These are phyloP conservation scores for Enteromius paludinosus DNA, from an alignment of 2,797 vertebrate genomes.

Conservation along the genomic window DNA sequence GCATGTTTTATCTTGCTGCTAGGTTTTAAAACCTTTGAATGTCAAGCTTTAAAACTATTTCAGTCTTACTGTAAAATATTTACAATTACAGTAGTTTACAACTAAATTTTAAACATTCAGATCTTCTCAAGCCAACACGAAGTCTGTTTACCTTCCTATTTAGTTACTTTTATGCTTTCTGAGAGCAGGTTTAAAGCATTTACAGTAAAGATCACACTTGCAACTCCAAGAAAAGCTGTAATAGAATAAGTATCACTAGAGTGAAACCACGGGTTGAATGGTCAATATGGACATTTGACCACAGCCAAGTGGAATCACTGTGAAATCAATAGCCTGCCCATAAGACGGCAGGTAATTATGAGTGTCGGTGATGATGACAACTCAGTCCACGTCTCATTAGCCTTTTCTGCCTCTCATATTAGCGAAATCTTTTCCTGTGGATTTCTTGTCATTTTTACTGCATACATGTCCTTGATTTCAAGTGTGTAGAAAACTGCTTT, in stretches of 20 bases:
- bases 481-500: neutral
- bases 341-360: constrained; percentile 65
- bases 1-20: neutral
- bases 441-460: neutral
- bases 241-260: neutral
- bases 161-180: neutral
- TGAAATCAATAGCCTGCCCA: constrained; percentile 64
- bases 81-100: neutral
- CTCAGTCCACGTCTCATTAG: constrained; percentile 65
- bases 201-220: neutral
- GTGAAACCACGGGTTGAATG: constrained; percentile 42
- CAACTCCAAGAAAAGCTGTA: neutral
- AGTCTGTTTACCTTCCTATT: neutral
- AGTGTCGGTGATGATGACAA: constrained; percentile 65
- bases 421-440: constrained; percentile 45
- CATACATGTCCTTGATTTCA: neutral
- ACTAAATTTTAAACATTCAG: neutral
- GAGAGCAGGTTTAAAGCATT: neutral
- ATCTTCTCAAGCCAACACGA: neutral
- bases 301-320: constrained; percentile 55
- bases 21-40: neutral
- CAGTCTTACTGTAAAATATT: neutral
- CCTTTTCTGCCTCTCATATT: constrained; percentile 43
- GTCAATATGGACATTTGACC: constrained; percentile 53
- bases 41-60: neutral